phyloP scores from a whole-genome alignment of 2,113 vertebrate species.

The Heloderma charlesbogerti region DNA sequence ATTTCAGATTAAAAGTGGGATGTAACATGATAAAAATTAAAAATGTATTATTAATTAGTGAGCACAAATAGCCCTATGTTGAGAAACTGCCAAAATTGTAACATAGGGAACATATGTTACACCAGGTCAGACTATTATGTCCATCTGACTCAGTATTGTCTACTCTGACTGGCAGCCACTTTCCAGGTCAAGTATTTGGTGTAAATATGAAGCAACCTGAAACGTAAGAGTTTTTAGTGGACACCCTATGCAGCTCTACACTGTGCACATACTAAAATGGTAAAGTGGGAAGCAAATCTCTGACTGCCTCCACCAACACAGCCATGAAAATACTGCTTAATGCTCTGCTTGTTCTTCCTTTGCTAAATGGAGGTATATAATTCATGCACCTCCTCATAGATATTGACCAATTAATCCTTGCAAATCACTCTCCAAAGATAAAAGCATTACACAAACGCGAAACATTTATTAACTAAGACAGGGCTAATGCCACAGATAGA shows the following conservation, averaged over 20 bases:
- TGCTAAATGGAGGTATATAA: conserved; percentile 56
- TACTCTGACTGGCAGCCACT: not conserved
- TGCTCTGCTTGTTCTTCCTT: conserved; percentile 49
- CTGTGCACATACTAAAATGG: not conserved
- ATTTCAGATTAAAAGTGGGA: not conserved
- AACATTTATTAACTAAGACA: conserved; percentile 58
- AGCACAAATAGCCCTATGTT: not conserved
- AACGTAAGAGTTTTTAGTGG: not conserved
- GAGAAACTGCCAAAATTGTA: not conserved
- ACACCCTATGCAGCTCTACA: too few species aligned
- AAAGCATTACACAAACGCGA: conserved; percentile 52
- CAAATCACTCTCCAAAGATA: conserved; percentile 57
- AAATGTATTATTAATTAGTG: not conserved
- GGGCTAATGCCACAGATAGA: conserved; percentile 55
- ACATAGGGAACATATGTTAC: not conserved
- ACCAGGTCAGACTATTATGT: not conserved
- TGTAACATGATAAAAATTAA: not conserved
- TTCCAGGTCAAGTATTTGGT: not conserved
- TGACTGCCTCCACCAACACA: not conserved
- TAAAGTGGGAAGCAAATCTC: not conserved
- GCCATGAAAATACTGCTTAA: conserved; percentile 51
- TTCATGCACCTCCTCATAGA: conserved; percentile 61
- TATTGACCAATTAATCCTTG: conserved; percentile 70
- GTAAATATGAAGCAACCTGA: not conserved
- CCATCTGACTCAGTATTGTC: not conserved